A percentile compares a stretch with the other conserved stretches of the same genome.
These are phyloP conservation scores for Folsomia manolachei DNA, from an alignment of 2,888 invertebrate genomes.

Conservation along the genomic window DNA sequence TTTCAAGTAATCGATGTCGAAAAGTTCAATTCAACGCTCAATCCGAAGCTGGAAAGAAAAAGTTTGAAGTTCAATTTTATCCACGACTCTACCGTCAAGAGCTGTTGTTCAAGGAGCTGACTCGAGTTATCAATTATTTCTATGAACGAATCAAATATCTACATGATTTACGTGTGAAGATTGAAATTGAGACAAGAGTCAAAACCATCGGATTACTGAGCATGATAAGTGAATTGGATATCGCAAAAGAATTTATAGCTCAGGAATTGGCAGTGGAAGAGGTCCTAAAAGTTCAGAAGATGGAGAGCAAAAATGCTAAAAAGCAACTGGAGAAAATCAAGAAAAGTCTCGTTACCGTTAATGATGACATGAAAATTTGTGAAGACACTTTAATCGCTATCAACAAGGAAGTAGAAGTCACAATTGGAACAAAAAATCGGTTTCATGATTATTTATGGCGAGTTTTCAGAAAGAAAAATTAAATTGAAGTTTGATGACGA, in stretches of 20 bases:
- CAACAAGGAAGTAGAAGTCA: constrained; percentile 61
- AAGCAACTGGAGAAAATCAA: constrained; percentile 50
- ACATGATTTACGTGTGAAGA: constrained; percentile 60
- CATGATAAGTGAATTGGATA: constrained; percentile 70
- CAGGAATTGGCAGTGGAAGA: constrained; percentile 65
- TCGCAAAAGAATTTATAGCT: constrained; percentile 70
- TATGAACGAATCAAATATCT: constrained; percentile 64
- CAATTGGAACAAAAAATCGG: constrained; percentile 66
- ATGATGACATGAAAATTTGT: constrained; percentile 55
- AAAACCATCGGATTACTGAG: constrained; percentile 61
- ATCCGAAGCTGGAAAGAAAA: constrained; percentile 24
- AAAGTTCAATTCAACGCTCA: constrained; percentile 42
- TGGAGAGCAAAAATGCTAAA: constrained; percentile 36
- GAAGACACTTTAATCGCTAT: constrained; percentile 57
- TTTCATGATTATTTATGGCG: constrained; percentile 73
- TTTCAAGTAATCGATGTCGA: constrained; percentile 43
- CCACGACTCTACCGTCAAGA: constrained; percentile 59
- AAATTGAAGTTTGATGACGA: constrained; percentile 61
- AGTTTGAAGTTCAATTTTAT: constrained; percentile 33
- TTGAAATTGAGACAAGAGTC: constrained; percentile 62
- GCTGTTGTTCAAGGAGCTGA: constrained; percentile 62
- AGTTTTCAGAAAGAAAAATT: constrained; percentile 80
- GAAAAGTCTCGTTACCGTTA: constrained; percentile 59
- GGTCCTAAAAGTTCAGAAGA: constrained; percentile 54
- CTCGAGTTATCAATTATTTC: constrained; percentile 63